phyloP scores from a whole-genome alignment of 2,888 invertebrate genomes.

The Caenorhabditis sp. region DNA sequence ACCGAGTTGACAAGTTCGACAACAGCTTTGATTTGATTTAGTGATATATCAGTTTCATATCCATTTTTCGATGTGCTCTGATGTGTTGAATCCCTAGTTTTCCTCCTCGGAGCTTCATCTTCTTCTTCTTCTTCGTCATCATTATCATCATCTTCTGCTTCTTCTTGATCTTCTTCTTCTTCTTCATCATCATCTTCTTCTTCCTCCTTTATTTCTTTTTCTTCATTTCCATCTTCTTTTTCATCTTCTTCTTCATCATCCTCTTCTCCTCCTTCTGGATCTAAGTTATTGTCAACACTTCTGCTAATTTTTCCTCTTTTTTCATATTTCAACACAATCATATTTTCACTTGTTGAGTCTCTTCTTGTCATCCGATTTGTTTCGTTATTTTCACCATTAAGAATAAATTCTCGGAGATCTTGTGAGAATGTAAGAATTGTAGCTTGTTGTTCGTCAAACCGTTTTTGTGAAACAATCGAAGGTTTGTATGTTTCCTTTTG shows the following conservation, averaged over 20 bases:
- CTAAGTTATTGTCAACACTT: background rate
- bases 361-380: background rate
- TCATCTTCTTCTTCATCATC: slow-evolving; percentile 2
- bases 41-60: background rate
- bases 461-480: background rate
- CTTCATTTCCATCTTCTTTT: slow-evolving; percentile 1
- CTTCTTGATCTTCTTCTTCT: too few species aligned
- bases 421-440: background rate
- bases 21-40: background rate
- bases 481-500: background rate
- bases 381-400: background rate
- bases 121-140: slow-evolving; percentile 8
- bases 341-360: background rate
- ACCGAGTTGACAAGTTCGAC: background rate
- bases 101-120: slow-evolving; percentile 2
- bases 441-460: background rate
- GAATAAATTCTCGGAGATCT: background rate
- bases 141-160: slow-evolving; percentile 3
- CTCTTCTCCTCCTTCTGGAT: background rate
- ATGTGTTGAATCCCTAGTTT: background rate
- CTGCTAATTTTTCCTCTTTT: background rate
- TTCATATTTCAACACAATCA: background rate
- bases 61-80: background rate
- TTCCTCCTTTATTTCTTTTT: background rate
- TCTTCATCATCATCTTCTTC: slow-evolving; percentile 3